A percentile compares a stretch with the other conserved stretches of the same genome.
Conservation (phyloP, 1,140 invertebrate species). For the Oedothorax gibbosus region DNA sequence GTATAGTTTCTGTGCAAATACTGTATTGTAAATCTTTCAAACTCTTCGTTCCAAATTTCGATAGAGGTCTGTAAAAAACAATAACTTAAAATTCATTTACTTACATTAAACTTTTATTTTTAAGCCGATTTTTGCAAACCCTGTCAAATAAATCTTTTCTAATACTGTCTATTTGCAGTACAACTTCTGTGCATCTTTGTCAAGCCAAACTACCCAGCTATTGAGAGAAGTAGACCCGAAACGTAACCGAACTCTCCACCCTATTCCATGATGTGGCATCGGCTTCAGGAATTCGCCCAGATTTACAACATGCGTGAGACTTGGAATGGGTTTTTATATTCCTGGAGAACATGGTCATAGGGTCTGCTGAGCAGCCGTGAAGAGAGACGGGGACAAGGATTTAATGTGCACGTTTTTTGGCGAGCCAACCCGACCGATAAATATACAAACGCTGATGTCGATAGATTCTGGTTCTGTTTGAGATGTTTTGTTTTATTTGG, state of each 20-base stretch:
- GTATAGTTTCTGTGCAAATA: too few relatives aligned
- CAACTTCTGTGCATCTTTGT: too few relatives aligned
- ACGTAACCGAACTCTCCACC: conserved; percentile 54
- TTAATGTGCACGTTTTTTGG: conserved; percentile 37
- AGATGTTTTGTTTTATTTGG: conserved; percentile 17
- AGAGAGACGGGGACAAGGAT: conserved; percentile 9
- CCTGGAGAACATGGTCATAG: conserved; percentile 4
- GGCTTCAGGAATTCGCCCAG: conserved; percentile 16
- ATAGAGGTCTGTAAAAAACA: too few relatives aligned
- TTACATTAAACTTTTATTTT: too few relatives aligned
- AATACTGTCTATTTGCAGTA: too few relatives aligned
- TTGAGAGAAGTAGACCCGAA: conserved; percentile 33
- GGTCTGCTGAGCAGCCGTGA: neutral
- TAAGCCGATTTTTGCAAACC: too few relatives aligned
- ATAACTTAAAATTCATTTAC: too few relatives aligned
- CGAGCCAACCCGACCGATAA: conserved; percentile 5
- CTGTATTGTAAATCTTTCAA: too few relatives aligned
- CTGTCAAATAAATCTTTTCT: too few relatives aligned
- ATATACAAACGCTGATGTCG: neutral
- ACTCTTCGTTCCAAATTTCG: too few relatives aligned
- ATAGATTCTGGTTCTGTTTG: neutral
- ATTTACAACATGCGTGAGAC: conserved; percentile 48
- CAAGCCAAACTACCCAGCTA: conserved; percentile 2
- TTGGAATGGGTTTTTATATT: conserved; percentile 39
- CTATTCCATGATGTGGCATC: conserved; percentile 37